Evolutionary conservation across 1,140 invertebrate genomes (phyloP).

Genomic region (Cyclargus thomasi): DNA sequence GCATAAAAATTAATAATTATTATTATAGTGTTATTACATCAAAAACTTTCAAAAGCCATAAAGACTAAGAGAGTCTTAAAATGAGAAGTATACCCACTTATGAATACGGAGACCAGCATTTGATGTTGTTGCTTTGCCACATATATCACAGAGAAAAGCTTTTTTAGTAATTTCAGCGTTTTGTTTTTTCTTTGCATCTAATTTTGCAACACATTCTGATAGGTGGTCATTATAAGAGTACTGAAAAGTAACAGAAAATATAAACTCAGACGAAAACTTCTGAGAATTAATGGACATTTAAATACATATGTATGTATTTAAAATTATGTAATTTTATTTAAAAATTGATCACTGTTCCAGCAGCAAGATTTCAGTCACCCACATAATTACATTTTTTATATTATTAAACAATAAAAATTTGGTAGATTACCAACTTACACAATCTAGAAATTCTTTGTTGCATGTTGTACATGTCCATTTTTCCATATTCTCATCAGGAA

Average conservation of each 20-base stretch:
- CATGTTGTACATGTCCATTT: constrained; percentile 48
- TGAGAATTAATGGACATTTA: too few species aligned
- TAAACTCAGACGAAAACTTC: too few species aligned
- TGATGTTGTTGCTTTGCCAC: constrained; percentile 56
- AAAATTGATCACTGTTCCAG: too few species aligned
- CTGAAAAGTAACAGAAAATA: constrained; percentile 33
- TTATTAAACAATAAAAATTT: too few species aligned
- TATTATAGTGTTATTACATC: too few species aligned
- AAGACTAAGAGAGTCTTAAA: too few species aligned
- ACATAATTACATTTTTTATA: too few species aligned
- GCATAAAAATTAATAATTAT: too few species aligned
- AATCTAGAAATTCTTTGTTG: constrained; percentile 42
- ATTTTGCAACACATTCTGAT: constrained; percentile 37
- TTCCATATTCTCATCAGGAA: constrained; percentile 44
- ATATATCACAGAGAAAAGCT: constrained; percentile 61
- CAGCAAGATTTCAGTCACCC: too few species aligned
- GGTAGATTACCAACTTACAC: constrained; percentile 29
- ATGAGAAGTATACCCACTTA: constrained; percentile 37
- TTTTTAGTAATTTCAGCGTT: constrained; percentile 39
- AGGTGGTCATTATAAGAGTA: constrained; percentile 47
- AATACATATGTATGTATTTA: too few species aligned
- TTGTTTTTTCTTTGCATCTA: constrained; percentile 28
- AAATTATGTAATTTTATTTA: too few species aligned
- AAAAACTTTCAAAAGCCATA: too few species aligned
- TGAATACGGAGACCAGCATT: constrained; percentile 53